Conservation (phyloP, 2,888 invertebrate genomes). For the Drosophila merina region DNA sequence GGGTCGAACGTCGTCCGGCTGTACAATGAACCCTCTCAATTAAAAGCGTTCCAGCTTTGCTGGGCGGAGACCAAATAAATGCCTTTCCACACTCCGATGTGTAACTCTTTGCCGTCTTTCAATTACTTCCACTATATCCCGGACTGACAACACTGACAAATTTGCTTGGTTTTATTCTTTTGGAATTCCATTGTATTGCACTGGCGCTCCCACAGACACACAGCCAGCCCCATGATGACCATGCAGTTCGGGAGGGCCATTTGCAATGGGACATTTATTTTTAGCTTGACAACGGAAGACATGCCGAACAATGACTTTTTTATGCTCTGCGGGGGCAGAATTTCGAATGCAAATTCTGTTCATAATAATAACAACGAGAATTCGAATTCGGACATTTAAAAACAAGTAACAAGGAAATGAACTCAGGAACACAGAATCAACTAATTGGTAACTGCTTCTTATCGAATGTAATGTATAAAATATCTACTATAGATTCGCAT, state of each 20-base stretch:
- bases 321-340: slow-evolving; percentile 5
- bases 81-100: slow-evolving; percentile 34
- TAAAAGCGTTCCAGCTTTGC: slow-evolving; percentile 34
- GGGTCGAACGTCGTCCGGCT: slow-evolving; percentile 8
- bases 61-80: slow-evolving; percentile 10
- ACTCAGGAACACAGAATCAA: too few relatives aligned
- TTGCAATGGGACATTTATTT: slow-evolving; percentile 53
- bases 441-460: too few relatives aligned
- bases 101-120: slow-evolving; percentile 44
- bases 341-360: neutral
- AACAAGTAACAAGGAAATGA: neutral
- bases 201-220: slow-evolving; percentile 19
- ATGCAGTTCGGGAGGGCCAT: slow-evolving; percentile 31
- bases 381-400: neutral
- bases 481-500: neutral
- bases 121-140: slow-evolving; percentile 19
- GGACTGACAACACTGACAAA: slow-evolving; percentile 15
- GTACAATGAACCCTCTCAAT: slow-evolving; percentile 51
- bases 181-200: slow-evolving; percentile 26
- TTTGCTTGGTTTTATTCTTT: slow-evolving; percentile 16
- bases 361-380: neutral
- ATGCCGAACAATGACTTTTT: slow-evolving; percentile 26
- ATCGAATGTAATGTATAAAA: neutral
- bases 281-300: slow-evolving; percentile 36
- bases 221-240: slow-evolving; percentile 27